Evolutionary conservation across 1,140 invertebrate species (phyloP).

Genomic region (Zaprionus taronus): DNA sequence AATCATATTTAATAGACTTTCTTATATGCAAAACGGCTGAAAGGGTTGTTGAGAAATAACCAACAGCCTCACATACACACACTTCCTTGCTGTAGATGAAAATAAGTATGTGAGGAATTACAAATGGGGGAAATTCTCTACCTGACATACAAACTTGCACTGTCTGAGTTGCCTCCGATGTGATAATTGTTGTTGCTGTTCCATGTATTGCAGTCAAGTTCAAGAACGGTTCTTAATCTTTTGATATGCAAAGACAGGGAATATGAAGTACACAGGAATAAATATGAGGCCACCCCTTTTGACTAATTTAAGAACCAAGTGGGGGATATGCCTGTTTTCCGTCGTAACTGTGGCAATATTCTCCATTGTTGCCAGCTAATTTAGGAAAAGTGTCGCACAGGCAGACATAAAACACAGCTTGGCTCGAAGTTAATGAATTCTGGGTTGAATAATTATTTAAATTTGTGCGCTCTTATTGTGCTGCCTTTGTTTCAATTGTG

Average conservation of each 20-base stretch:
- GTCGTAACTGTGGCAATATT: neutral
- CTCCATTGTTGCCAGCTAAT: constrained; percentile 10
- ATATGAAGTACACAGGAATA: neutral
- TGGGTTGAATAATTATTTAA: constrained; percentile 38
- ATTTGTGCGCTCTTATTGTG: constrained; percentile 28
- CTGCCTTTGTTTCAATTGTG: constrained; percentile 18
- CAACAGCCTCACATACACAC: constrained; percentile 11
- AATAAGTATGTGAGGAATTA: neutral
- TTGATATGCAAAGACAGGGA: neutral
- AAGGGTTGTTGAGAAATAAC: constrained; percentile 30
- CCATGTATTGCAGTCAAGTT: neutral
- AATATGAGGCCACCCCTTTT: neutral
- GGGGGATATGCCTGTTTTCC: neutral
- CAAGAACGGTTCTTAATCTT: neutral
- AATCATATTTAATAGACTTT: constrained; percentile 42
- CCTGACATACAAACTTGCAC: neutral
- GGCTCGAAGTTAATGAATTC: constrained; percentile 31
- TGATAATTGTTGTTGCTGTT: neutral
- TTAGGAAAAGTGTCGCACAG: constrained; percentile 14
- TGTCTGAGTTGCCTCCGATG: neutral
- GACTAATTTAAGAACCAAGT: neutral
- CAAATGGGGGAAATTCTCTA: neutral
- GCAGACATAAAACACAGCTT: constrained; percentile 16
- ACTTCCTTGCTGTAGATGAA: constrained; percentile 15
- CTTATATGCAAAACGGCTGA: constrained; percentile 9